phyloP scores from a whole-genome alignment of 2,888 invertebrate species.

The Agrenia bidenticulata region DNA sequence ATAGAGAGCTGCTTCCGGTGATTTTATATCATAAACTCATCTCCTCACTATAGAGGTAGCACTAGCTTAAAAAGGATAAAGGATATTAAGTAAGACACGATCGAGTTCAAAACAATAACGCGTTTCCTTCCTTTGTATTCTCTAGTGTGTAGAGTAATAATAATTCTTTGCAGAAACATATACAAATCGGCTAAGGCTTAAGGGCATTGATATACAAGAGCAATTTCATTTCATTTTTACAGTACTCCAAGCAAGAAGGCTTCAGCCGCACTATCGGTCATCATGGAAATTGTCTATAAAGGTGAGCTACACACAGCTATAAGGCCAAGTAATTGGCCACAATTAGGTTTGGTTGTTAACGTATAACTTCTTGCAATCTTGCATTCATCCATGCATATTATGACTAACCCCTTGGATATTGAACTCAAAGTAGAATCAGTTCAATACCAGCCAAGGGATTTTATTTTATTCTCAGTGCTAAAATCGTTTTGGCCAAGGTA shows the following conservation, averaged over 20 bases:
- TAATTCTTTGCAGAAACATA: too few species aligned
- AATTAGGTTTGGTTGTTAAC: too few species aligned
- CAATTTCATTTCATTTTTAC: slow-evolving; percentile 22
- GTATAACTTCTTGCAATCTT: too few species aligned
- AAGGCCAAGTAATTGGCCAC: too few species aligned
- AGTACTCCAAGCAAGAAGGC: slow-evolving; percentile 51
- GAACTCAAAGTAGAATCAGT: too few species aligned
- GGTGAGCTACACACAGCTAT: slow-evolving; percentile 36
- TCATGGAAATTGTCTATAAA: slow-evolving; percentile 52
- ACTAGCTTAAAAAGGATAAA: neutral
- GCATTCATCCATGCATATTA: too few species aligned
- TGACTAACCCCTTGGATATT: too few species aligned
- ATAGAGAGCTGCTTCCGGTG: slow-evolving; percentile 15
- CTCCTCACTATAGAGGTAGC: neutral
- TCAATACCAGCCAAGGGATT: too few species aligned
- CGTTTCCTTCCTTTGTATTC: slow-evolving; percentile 5
- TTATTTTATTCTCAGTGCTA: too few species aligned
- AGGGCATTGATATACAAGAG: neutral
- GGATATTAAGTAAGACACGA: slow-evolving; percentile 1
- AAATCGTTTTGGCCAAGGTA: too few species aligned
- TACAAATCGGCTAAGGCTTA: too few species aligned
- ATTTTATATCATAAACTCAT: slow-evolving; percentile 3
- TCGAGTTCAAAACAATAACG: neutral
- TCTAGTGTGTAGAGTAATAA: too few species aligned
- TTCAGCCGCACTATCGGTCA: slow-evolving; percentile 47